Evolutionary conservation across 2,113 vertebrate species (phyloP).

Genomic region (Stictonetta naevosa): DNA sequence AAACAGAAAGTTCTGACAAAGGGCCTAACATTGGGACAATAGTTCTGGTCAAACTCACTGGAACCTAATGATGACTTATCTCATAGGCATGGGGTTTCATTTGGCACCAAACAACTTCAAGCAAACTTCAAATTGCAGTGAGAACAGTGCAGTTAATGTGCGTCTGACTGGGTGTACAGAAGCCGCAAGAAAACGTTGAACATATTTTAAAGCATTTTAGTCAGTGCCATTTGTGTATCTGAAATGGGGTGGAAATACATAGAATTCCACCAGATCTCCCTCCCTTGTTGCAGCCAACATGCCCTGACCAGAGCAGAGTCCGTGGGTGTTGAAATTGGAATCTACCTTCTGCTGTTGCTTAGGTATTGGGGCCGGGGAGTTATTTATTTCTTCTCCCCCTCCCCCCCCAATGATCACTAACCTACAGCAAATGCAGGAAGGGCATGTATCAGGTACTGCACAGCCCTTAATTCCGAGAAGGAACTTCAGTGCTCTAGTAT

Average conservation of each 20-base stretch:
- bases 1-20: background rate
- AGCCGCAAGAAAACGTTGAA: background rate
- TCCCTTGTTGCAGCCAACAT: background rate
- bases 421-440: conserved; percentile 16
- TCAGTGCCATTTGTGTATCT: background rate
- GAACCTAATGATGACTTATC: background rate
- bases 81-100: background rate
- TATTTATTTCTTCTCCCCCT: background rate
- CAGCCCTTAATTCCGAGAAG: conserved; percentile 19
- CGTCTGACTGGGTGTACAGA: background rate
- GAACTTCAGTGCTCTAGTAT: conserved; percentile 13
- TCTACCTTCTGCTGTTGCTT: background rate
- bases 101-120: background rate
- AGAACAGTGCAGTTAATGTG: background rate
- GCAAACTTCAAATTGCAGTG: background rate
- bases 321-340: background rate
- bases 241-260: background rate
- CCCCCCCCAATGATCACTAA: background rate
- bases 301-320: background rate
- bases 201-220: background rate
- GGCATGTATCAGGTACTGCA: background rate
- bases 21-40: background rate
- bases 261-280: background rate
- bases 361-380: background rate
- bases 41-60: background rate